Evolutionary conservation across 2,797 vertebrate genomes (phyloP).

Genomic region (Paguma larvata): DNA sequence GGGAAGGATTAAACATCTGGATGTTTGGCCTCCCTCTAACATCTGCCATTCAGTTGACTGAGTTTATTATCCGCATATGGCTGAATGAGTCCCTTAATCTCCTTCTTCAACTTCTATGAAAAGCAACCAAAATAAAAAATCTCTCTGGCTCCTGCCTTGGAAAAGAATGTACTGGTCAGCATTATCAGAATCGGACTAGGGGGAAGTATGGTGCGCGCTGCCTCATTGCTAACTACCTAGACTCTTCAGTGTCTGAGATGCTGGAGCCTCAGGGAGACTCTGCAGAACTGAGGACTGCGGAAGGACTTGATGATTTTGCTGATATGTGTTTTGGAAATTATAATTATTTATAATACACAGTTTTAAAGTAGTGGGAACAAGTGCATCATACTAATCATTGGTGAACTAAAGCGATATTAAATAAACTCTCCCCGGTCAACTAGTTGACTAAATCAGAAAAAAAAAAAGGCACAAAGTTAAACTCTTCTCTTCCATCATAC

Average conservation of each 20-base stretch:
- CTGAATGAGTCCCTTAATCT: constrained; percentile 55
- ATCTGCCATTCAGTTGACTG: constrained; percentile 53
- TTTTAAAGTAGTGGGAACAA: constrained; percentile 46
- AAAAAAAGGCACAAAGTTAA: background rate
- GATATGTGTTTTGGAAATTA: background rate
- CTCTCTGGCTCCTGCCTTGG: constrained; percentile 22
- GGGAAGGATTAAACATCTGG: constrained; percentile 71
- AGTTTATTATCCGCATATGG: constrained; percentile 51
- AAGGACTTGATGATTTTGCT: background rate
- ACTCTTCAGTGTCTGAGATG: background rate
- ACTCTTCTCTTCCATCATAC: background rate
- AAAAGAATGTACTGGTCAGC: constrained; percentile 16
- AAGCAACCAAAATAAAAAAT: constrained; percentile 61
- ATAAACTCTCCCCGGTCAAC: background rate
- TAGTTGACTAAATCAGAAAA: background rate
- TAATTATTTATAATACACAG: background rate
- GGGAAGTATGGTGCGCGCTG: background rate
- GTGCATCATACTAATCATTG: background rate
- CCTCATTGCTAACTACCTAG: background rate
- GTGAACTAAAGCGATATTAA: background rate
- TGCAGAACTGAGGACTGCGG: background rate
- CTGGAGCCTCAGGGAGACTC: background rate
- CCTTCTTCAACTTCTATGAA: constrained; percentile 54
- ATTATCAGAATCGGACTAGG: background rate
- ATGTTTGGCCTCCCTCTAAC: constrained; percentile 46